Evolutionary conservation across 2,113 vertebrate genomes (phyloP).

Genomic region (Macrotus californicus): DNA sequence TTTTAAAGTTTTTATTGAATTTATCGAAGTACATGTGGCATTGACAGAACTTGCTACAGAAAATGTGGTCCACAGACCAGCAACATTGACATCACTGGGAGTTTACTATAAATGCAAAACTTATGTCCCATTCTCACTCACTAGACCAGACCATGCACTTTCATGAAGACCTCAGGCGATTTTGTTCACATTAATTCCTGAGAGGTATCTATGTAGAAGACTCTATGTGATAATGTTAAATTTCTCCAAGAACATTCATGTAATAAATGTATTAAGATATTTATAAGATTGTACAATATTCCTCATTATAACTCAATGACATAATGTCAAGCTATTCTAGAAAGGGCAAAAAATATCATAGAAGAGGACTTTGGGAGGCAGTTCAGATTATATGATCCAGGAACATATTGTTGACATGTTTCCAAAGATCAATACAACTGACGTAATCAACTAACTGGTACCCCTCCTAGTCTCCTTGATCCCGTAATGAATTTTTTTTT

Average conservation of each 20-base stretch:
- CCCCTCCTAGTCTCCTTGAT: accelerated
- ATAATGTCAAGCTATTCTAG: background rate
- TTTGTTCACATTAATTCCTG: background rate
- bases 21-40: background rate
- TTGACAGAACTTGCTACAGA: background rate
- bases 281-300: background rate
- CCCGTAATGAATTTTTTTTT: background rate
- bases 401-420: background rate
- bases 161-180: background rate
- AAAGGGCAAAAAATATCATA: background rate
- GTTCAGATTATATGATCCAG: background rate
- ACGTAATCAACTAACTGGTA: background rate
- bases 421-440: background rate
- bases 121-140: background rate
- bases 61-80: background rate
- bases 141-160: background rate
- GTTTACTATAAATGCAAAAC: background rate
- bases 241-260: background rate
- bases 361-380: background rate
- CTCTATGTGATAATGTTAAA: background rate
- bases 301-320: background rate
- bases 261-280: background rate
- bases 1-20: background rate
- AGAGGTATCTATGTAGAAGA: background rate
- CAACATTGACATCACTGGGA: background rate